These are phyloP conservation scores for Drosophila hawaiiensis DNA, from an alignment of 2,888 invertebrate genomes.

Conservation along the genomic window DNA sequence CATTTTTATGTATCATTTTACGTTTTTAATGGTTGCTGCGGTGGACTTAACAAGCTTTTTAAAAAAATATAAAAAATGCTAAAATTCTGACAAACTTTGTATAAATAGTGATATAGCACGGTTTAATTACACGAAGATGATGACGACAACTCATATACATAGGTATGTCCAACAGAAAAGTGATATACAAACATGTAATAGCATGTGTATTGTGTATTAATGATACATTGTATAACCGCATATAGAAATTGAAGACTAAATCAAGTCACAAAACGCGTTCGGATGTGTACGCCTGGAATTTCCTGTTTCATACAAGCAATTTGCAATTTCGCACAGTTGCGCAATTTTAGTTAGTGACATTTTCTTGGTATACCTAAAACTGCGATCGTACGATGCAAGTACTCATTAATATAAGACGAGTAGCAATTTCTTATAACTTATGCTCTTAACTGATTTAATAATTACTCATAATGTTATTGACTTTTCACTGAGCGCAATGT, in stretches of 20 bases:
- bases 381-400: slow-evolving; percentile 16
- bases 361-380: slow-evolving; percentile 29
- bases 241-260: slow-evolving; percentile 16
- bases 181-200: not conserved
- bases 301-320: slow-evolving; percentile 42
- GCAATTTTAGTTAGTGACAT: slow-evolving; percentile 42
- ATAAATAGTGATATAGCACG: not conserved
- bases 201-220: not conserved
- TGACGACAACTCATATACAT: not conserved
- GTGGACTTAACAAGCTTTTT: not conserved
- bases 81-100: not conserved
- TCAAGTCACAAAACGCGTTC: slow-evolving; percentile 36
- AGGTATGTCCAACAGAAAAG: not conserved
- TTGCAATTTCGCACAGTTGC: slow-evolving; percentile 43
- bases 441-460: slow-evolving; percentile 4
- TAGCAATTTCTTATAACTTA: slow-evolving; percentile 9
- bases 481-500: slow-evolving; percentile 12
- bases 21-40: not conserved
- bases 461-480: slow-evolving; percentile 8
- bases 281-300: slow-evolving; percentile 21
- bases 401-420: slow-evolving; percentile 6
- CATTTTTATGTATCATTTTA: slow-evolving; percentile 29
- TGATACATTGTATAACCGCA: not conserved
- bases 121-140: not conserved
- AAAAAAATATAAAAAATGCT: not conserved